Evolutionary conservation across 2,888 invertebrate genomes (phyloP).

Genomic region (Rotaria sp.): DNA sequence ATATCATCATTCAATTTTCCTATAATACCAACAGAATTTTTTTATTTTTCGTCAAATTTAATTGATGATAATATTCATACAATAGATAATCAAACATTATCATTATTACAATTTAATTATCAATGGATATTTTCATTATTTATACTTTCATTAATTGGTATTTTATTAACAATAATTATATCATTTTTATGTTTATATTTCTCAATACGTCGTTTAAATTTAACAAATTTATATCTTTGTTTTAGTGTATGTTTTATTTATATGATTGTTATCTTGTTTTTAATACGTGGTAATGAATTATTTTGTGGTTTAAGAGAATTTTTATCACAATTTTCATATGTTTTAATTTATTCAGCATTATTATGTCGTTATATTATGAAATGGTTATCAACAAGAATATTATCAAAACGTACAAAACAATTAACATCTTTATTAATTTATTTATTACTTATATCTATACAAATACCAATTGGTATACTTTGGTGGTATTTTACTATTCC

Average conservation of each 20-base stretch:
- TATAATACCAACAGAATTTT: neutral
- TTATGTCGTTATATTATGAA: constrained; percentile 25
- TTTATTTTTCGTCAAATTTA: neutral
- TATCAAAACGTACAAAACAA: constrained; percentile 13
- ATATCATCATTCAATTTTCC: neutral
- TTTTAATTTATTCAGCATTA: neutral
- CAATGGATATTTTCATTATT: neutral
- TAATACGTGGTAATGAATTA: constrained; percentile 24
- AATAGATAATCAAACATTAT: neutral
- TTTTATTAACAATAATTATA: neutral
- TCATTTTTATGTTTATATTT: neutral
- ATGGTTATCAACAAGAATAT: constrained; percentile 11
- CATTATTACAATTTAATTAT: neutral
- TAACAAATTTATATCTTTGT: neutral
- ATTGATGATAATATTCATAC: neutral
- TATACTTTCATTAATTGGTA: neutral
- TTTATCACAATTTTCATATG: constrained; percentile 22
- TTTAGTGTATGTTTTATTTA: neutral
- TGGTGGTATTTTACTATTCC: constrained; percentile 22
- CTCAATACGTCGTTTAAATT: neutral
- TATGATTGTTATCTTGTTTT: neutral
- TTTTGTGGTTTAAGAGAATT: constrained; percentile 19
- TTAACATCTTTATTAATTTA: neutral
- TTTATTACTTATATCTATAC: neutral
- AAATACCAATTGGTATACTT: constrained; percentile 28